Evolutionary conservation across 2,888 invertebrate genomes (phyloP).

Genomic region (Pollenia griseotomentosa): DNA sequence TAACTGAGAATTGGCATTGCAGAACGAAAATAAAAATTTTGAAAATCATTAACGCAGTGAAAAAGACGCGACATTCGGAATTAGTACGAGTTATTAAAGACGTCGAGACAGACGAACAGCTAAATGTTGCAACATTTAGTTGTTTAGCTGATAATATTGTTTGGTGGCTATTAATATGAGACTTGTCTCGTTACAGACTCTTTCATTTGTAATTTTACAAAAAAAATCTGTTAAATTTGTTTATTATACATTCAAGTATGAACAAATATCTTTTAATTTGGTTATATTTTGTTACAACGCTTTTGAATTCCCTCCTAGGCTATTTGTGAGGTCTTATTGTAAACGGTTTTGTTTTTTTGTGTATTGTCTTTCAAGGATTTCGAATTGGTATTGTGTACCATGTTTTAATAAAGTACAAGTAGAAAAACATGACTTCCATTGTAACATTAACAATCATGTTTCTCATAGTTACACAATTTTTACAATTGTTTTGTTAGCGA

Average conservation of each 20-base stretch:
- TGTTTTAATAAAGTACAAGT: constrained; percentile 60
- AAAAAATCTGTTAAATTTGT: constrained; percentile 43
- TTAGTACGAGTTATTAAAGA: constrained; percentile 30
- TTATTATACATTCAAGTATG: constrained; percentile 35
- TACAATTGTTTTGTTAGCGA: constrained; percentile 48
- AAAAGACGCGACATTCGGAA: constrained; percentile 62
- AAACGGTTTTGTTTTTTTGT: background rate
- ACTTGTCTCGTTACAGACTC: background rate
- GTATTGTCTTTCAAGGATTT: background rate
- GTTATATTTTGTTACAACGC: background rate
- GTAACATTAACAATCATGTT: constrained; percentile 72
- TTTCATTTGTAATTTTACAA: background rate
- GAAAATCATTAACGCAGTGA: constrained; percentile 53
- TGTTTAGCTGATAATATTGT: background rate
- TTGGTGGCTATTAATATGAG: constrained; percentile 16
- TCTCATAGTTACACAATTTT: constrained; percentile 64
- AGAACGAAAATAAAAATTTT: background rate
- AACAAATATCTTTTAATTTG: constrained; percentile 38
- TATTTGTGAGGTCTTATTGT: constrained; percentile 62
- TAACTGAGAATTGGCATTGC: constrained; percentile 18
- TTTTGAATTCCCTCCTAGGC: background rate
- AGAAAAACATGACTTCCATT: constrained; percentile 66
- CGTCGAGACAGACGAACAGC: constrained; percentile 45
- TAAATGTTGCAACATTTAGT: constrained; percentile 31
- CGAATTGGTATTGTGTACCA: constrained; percentile 23